Evolutionary conservation across 2,113 vertebrate genomes (phyloP).

Genomic region (Pedetes capensis): DNA sequence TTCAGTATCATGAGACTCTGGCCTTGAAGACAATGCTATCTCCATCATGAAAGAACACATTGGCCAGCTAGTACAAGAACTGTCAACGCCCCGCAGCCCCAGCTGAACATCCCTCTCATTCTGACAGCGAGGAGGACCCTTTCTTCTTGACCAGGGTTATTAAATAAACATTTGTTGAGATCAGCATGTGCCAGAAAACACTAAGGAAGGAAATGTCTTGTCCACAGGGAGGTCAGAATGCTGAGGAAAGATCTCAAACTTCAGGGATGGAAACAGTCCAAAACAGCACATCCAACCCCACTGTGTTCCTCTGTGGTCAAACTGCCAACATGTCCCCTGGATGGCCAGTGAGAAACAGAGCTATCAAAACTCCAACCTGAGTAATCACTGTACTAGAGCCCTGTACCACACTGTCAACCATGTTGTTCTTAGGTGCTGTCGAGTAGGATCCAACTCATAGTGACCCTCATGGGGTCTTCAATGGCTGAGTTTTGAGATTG

Average conservation of each 20-base stretch:
- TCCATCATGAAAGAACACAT: background rate
- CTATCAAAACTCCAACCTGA: background rate
- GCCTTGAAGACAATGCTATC: background rate
- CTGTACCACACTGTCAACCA: background rate
- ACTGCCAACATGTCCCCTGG: background rate
- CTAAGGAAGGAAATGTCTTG: background rate
- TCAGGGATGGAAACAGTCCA: background rate
- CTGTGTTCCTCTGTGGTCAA: background rate
- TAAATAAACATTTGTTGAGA: background rate
- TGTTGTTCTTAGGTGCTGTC: too few species aligned
- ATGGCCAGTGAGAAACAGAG: background rate
- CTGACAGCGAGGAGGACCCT: background rate
- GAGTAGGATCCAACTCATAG: too few species aligned
- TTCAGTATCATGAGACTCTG: background rate
- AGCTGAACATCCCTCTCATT: background rate
- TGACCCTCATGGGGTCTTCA: too few species aligned
- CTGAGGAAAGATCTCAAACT: background rate
- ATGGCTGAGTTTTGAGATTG: too few species aligned
- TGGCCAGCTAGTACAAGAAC: background rate
- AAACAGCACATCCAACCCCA: background rate
- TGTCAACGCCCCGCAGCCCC: background rate
- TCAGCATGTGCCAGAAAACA: background rate
- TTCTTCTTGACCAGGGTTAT: background rate
- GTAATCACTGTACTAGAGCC: background rate
- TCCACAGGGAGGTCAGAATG: background rate